Base-by-base conservation (phyloP, 2,888 invertebrate genomes). In the Dromius quadrimaculatus region DNA sequence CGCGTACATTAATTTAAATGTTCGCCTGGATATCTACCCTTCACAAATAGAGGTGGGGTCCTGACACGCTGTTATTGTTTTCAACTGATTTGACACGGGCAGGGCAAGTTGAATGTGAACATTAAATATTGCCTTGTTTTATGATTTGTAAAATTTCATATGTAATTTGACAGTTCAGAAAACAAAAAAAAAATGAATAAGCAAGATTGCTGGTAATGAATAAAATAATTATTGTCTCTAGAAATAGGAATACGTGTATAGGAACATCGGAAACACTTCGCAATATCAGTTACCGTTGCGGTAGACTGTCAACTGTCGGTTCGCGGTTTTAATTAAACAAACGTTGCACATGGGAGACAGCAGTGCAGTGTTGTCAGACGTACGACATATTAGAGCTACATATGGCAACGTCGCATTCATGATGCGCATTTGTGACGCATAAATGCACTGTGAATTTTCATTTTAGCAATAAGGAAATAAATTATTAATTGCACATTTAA, bases 241-340 rank as follows among this genome's bases (percentile, higher is more conserved):
- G n/a, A n/a, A n/a, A n/a, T n/a, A n/a, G n/a, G n/a, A n/a, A n/a
- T n/a, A n/a, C n/a, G n/a, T n/a, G n/a, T n/a, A n/a, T n/a, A n/a
- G n/a, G n/a, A n/a, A n/a, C n/a, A n/a, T n/a, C n/a, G n/a, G n/a
- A n/a, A n/a, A n/a, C n/a, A n/a, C n/a, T n/a, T n/a, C n/a, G 34
- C 9, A 8, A 23, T 54, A 54, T 54, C 54, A 54, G 17, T 11
- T 8, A 23, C 17, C 22, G 50, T 50, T 36, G 54, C 65, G 32
- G 59, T 28, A 28, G 65, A 47, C 65, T 36, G 50, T 19, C 50
- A 50, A 47, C 65, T 36, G 65, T 65, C 65, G 50, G 64, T 50
- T 34, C 50, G 65, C 22, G 65, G 65, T 65, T 65, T n/a, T n/a
- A n/a, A n/a, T n/a, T 65, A 65, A 65, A 50, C 50, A 65, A 65